phyloP scores from a whole-genome alignment of 2,113 vertebrate genomes.

The Triplophysa rosa region DNA sequence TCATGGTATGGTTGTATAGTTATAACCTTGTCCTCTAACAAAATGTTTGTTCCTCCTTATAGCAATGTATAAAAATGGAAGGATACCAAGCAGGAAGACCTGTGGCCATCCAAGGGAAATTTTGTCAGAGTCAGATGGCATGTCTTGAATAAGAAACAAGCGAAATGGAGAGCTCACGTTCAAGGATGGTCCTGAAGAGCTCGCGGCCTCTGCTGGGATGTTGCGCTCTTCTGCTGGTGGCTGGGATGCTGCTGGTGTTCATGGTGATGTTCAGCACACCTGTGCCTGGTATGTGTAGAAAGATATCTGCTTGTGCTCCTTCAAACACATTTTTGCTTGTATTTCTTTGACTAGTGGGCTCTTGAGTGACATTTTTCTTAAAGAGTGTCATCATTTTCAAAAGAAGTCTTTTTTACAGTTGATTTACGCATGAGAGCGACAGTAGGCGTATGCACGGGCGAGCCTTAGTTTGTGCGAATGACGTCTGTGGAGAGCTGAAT shows the following conservation, averaged over 20 bases:
- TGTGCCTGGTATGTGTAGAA: conserved; percentile 61
- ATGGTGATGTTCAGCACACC: conserved; percentile 61
- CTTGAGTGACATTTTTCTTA: neutral
- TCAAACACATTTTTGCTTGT: no score
- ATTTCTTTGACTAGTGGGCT: no score
- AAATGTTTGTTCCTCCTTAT: neutral
- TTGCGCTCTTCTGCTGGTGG: conserved; percentile 51
- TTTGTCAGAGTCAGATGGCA: conserved; percentile 31
- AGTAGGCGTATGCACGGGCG: conserved; percentile 19
- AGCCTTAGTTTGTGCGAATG: conserved; percentile 31
- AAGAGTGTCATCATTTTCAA: neutral
- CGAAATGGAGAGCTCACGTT: conserved; percentile 58
- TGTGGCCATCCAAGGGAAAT: conserved; percentile 42
- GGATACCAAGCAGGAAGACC: conserved; percentile 32
- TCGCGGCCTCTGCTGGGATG: conserved; percentile 36
- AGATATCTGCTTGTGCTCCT: neutral
- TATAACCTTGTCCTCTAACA: neutral
- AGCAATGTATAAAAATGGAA: conserved; percentile 33
- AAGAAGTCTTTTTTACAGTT: neutral
- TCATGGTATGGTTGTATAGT: no score
- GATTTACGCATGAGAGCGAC: neutral
- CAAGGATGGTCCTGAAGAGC: conserved; percentile 55
- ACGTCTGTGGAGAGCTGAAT: conserved; percentile 3
- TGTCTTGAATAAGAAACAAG: conserved; percentile 40
- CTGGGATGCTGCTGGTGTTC: conserved; percentile 56